Evolutionary conservation across 1,140 invertebrate genomes (phyloP).

Genomic region (Sycophaga agraensis): DNA sequence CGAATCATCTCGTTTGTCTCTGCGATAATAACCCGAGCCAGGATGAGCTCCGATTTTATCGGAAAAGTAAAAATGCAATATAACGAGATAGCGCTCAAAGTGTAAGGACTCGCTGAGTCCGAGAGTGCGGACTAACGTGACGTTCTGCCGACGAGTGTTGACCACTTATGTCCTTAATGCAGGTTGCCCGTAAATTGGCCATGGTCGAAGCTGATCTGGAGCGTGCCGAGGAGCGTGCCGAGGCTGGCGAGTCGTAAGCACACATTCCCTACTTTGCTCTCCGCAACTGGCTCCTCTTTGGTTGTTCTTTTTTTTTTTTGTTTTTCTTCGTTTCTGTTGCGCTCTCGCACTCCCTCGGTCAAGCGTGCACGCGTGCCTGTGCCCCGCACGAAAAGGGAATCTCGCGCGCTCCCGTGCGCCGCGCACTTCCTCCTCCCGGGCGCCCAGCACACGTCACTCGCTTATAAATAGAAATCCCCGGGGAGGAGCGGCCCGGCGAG

Average conservation of each 20-base stretch:
- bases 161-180: conserved; percentile 49
- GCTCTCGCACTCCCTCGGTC: too few relatives aligned
- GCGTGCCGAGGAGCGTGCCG: conserved; percentile 99
- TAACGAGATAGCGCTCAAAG: too few relatives aligned
- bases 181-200: conserved; percentile 99
- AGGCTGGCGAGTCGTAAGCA: conserved; percentile 99
- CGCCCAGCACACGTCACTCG: background rate
- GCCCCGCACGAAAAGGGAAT: background rate
- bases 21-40: too few relatives aligned
- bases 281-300: too few relatives aligned
- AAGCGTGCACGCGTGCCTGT: background rate
- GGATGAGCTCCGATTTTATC: too few relatives aligned
- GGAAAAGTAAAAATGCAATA: too few relatives aligned
- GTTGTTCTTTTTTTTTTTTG: too few relatives aligned
- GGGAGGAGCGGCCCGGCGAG: too few relatives aligned
- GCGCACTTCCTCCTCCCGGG: too few relatives aligned
- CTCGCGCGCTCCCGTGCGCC: background rate
- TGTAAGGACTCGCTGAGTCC: too few relatives aligned
- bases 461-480: conserved; percentile 5
- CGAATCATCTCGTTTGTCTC: too few relatives aligned
- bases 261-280: conserved; percentile 32
- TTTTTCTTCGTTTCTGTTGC: background rate
- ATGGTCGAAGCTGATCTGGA: conserved; percentile 99
- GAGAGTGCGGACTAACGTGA: too few relatives aligned
- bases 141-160: conserved; percentile 1